phyloP scores from a whole-genome alignment of 2,113 vertebrate genomes.

The Noctilio leporinus region DNA sequence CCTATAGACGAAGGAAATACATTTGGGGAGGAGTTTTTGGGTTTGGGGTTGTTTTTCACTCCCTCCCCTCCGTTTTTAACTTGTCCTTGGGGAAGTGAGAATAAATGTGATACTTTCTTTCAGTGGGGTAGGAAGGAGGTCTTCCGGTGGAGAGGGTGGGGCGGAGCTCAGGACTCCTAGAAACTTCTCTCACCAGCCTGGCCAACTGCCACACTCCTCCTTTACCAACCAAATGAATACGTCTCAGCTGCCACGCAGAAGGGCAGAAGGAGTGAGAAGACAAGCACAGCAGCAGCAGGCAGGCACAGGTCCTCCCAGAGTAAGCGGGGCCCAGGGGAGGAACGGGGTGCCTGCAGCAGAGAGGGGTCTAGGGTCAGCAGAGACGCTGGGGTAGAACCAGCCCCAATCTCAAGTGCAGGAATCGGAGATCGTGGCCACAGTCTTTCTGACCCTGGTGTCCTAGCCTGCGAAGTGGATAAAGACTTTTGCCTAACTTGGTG shows the following conservation, averaged over 20 bases:
- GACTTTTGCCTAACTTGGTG: neutral
- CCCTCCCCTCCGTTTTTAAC: neutral
- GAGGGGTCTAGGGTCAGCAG: neutral
- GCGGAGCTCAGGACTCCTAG: neutral
- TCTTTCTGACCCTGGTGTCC: neutral
- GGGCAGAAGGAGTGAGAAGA: neutral
- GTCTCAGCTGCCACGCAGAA: neutral
- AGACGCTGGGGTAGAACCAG: neutral
- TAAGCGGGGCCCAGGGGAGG: too few relatives aligned
- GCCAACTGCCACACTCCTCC: neutral
- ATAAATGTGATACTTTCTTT: neutral
- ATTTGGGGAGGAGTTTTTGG: neutral
- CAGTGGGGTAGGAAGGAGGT: neutral
- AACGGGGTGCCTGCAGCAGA: fast-evolving
- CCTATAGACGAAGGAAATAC: neutral
- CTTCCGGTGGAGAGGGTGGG: neutral
- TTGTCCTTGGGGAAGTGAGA: neutral
- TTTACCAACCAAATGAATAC: neutral
- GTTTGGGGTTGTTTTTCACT: neutral
- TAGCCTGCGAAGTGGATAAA: neutral
- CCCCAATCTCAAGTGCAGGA: neutral
- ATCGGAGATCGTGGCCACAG: neutral
- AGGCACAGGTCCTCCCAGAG: neutral
- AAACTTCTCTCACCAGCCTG: slow-evolving; percentile 25
- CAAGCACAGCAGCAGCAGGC: too few relatives aligned